Evolutionary conservation across 1,140 invertebrate genomes (phyloP), one percentile per base, ranked within the genome.

Genomic region (Drosophila pachea): DNA sequence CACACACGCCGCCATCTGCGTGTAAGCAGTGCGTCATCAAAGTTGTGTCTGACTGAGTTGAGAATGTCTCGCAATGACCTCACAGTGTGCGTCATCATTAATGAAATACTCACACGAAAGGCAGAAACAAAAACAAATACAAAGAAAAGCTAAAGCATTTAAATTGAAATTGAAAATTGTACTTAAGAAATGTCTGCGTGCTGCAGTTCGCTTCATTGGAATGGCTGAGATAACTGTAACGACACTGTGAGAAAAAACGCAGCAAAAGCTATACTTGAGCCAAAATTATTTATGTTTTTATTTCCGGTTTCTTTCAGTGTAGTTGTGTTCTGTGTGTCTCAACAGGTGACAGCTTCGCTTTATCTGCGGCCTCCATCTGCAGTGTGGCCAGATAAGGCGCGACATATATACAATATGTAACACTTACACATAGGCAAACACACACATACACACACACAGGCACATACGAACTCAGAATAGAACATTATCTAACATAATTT

Each of bases 71-170:
- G 53, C 67, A 63, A 78, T 83, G 79, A 84, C 69, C 79, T 84
- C 79, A 83, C 79, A 63, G 70, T 67, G 69, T 82, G 78, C 79
- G 79, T 83, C 79, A 84, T 84, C 76, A 65, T 66, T 86, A 70
- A 70, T 81, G 77, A 83, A 68, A 62, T 55, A 62, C 33, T 55
- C 32, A 22, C 61, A 43, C 52, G 47, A 33, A 55, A 50, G 22
- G 55, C 72, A 67, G 32, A 22, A 22, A 2, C 22, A 22, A 22
- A 22, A 22, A 22, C 22, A 22, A 22, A 22, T 22, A 22, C 22
- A 22, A 22, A 22, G 3, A 22, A 22, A 22, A 22, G 22, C 22
- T 2, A 22, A 2, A 3, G 22, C 22, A 22, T 22, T 22, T 22
- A 47, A 54, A 53, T 53, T 32, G 36, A 62, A 43, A 53, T 45